Percentiles rank a stretch among this genome's conserved stretches.
Conservation (phyloP, 2,888 invertebrate species). For the Scelioninae gen. 1 region DNA sequence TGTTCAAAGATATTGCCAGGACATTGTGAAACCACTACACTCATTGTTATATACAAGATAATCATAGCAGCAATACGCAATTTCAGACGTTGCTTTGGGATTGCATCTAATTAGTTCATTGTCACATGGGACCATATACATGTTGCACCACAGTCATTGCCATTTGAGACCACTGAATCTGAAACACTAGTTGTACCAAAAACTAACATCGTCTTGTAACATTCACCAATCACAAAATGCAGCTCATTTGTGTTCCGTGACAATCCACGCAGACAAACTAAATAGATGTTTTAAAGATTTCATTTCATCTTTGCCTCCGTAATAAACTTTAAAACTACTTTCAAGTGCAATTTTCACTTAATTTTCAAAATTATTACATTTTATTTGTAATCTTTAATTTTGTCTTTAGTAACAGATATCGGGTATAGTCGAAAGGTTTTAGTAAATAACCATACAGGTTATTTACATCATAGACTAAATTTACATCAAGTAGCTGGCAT, state of each 20-base stretch:
- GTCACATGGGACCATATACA: constrained; percentile 39
- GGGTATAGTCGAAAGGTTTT: no score
- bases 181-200: constrained; percentile 27
- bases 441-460: no score
- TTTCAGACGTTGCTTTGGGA: constrained; percentile 47
- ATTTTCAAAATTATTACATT: no score
- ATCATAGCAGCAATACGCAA: constrained; percentile 53
- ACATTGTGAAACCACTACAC: constrained; percentile 20
- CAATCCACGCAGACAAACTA: background rate
- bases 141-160: constrained; percentile 24
- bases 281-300: background rate
- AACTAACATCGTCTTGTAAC: constrained; percentile 29
- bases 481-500: no score
- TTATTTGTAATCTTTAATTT: no score
- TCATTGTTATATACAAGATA: constrained; percentile 42
- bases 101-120: constrained; percentile 60
- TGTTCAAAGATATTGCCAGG: constrained; percentile 29
- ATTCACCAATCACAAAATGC: constrained; percentile 5
- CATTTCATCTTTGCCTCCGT: background rate
- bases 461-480: no score
- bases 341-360: no score
- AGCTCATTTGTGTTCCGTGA: background rate
- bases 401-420: no score
- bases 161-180: constrained; percentile 31
- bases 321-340: background rate